phyloP scores from a whole-genome alignment of 2,888 invertebrate species.

The Agriotes lineatus region DNA sequence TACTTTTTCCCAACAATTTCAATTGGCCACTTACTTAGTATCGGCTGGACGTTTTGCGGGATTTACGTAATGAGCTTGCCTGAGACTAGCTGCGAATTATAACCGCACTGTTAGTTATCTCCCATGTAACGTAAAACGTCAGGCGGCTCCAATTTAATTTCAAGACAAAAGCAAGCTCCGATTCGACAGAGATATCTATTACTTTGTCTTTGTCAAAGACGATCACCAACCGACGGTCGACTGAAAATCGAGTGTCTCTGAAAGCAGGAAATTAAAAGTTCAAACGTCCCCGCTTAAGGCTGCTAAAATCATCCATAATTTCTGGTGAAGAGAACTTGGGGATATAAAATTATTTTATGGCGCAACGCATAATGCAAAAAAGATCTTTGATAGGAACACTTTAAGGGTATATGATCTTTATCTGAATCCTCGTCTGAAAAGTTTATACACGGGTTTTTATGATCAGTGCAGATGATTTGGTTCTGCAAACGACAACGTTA shows the following conservation, averaged over 20 bases:
- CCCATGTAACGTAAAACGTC: constrained; percentile 3
- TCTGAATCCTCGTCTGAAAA: too few species aligned
- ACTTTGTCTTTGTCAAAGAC: constrained; percentile 37
- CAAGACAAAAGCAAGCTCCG: constrained; percentile 31
- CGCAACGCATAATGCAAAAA: not conserved
- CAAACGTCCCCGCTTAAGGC: constrained; percentile 54
- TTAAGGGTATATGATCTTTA: too few species aligned
- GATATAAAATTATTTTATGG: constrained; percentile 1
- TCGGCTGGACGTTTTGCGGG: too few species aligned
- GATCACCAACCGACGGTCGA: constrained; percentile 33
- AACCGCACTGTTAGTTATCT: not conserved
- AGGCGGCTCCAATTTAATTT: constrained; percentile 26
- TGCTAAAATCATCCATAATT: constrained; percentile 33
- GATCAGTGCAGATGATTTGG: too few species aligned
- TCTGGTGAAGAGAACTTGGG: constrained; percentile 11
- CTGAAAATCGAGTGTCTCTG: constrained; percentile 51
- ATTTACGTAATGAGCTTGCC: too few species aligned
- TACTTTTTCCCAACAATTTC: not conserved
- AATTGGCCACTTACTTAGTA: too few species aligned
- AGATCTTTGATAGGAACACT: too few species aligned
- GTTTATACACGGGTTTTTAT: too few species aligned
- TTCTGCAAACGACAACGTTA: too few species aligned
- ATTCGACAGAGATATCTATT: constrained; percentile 38
- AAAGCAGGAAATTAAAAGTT: constrained; percentile 62
- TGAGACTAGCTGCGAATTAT: not conserved